Conservation (phyloP, 2,113 vertebrate species). For the Sapayoa aenigma region DNA sequence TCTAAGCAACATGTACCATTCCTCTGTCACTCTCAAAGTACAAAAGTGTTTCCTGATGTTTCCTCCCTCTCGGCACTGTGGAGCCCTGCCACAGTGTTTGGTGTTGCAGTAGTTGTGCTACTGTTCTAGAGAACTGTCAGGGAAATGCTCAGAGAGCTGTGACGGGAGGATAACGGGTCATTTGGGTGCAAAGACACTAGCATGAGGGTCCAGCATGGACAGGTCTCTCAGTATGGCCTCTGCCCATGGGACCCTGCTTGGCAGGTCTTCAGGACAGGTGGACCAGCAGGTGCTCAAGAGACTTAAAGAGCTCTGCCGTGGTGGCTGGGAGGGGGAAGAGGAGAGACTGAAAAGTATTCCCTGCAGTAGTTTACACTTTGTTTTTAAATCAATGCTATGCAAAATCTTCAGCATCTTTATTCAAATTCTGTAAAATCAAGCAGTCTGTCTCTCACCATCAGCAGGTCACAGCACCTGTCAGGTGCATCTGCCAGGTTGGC, state of each 20-base stretch:
- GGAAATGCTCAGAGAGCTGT: not conserved
- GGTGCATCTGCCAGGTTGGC: rapidly evolving
- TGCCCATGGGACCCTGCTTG: not conserved
- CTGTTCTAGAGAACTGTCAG: not conserved
- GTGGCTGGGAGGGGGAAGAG: not conserved
- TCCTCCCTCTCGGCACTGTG: not conserved
- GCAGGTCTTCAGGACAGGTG: not conserved
- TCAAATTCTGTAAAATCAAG: rapidly evolving
- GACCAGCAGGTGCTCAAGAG: not conserved
- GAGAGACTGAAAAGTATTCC: not conserved
- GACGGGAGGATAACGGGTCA: not conserved
- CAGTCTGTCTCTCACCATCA: rapidly evolving
- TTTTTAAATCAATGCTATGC: not conserved
- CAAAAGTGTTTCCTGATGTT: not conserved
- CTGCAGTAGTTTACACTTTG: not conserved
- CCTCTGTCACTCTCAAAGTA: not conserved
- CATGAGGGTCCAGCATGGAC: not conserved
- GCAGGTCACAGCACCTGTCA: rapidly evolving
- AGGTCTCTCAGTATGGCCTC: not conserved
- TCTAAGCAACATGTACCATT: not conserved
- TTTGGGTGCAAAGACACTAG: not conserved
- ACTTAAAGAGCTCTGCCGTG: not conserved
- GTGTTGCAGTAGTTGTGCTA: not conserved
- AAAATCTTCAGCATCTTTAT: not conserved
- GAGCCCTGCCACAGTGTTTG: not conserved